Base-by-base conservation (phyloP, 2,797 vertebrate species). In the Spea hammondii region DNA sequence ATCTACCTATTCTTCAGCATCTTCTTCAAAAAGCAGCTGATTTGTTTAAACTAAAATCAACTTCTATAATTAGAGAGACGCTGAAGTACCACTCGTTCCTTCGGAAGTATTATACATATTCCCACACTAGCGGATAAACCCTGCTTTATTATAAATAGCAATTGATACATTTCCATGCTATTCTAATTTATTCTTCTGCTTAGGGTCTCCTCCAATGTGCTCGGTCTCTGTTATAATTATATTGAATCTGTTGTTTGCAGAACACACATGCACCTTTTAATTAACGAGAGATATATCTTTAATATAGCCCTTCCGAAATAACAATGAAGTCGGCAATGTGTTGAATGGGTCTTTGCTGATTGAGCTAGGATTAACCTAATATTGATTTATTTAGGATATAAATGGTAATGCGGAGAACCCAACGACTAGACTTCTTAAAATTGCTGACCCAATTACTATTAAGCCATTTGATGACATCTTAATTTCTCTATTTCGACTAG, bases 341-440 rank as follows among this genome's bases (percentile, higher is more conserved):
- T 65, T 79, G 74, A 80, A 83, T 70, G 80, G 70, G 44, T 50
- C 72, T 83, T 60, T 82, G 65, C 83, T 85, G 84, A 79, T 66
- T 76, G 69, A 84, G 74, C 83, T 69, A 79, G 86, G 83, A 80
- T 84, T 70, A 82, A 72, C 65, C 80, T 83, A 70, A 55, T 51
- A 86, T 84, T 86, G 85, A 88, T 82, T 85, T 83, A 86, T 86
- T 84, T 73, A 60, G 67, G 80, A 78, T 76, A 82, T 86, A 88
- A 89, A 85, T 82, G 82, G 82, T 83, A 76, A 68, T 82, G 72
- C 80, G 87, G 83, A 75, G 80, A 87, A 85, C 71, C 50, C 84
- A 83, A 83, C 85, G 85, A 67, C 72, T 77, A 83, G 32, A 83
- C 85, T 88, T 84, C 84, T 88, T 83, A 84, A 87, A 88, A 88